phyloP scores from a whole-genome alignment of 2,113 vertebrate species.

The Argyrosomus japonicus region DNA sequence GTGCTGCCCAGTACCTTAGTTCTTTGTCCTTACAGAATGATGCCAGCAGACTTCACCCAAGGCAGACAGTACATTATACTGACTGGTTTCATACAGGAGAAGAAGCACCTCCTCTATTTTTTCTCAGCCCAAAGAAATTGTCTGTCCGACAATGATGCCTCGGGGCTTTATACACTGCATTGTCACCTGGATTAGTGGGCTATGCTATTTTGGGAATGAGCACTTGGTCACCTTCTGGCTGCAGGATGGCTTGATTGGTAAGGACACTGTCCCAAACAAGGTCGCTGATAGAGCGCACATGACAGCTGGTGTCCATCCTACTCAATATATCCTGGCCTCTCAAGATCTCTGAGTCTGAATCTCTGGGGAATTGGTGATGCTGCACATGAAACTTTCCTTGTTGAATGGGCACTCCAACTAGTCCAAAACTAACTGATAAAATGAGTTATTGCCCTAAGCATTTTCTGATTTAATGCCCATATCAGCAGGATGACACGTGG shows the following conservation, averaged over 20 bases:
- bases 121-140: slow-evolving; percentile 52
- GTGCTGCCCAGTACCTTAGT: slow-evolving; percentile 61
- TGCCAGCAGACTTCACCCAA: slow-evolving; percentile 45
- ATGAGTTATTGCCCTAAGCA: not conserved
- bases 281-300: slow-evolving; percentile 8
- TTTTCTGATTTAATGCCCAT: not conserved
- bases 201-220: slow-evolving; percentile 52
- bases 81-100: slow-evolving; percentile 40
- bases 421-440: not conserved
- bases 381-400: not conserved
- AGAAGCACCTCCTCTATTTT: slow-evolving; percentile 42
- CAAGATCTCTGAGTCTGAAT: slow-evolving; percentile 2
- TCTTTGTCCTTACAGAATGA: slow-evolving; percentile 65
- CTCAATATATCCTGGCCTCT: slow-evolving; percentile 16
- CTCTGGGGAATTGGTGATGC: slow-evolving; percentile 2
- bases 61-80: slow-evolving; percentile 56
- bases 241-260: slow-evolving; percentile 36
- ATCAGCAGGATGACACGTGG: not conserved
- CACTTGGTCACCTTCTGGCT: slow-evolving; percentile 28
- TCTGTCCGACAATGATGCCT: slow-evolving; percentile 52
- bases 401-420: not conserved
- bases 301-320: slow-evolving; percentile 46
- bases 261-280: slow-evolving; percentile 36
- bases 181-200: slow-evolving; percentile 50
- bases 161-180: slow-evolving; percentile 22